Evolutionary conservation across 1,140 invertebrate genomes (phyloP).

Genomic region (Aphidius gifuensis): DNA sequence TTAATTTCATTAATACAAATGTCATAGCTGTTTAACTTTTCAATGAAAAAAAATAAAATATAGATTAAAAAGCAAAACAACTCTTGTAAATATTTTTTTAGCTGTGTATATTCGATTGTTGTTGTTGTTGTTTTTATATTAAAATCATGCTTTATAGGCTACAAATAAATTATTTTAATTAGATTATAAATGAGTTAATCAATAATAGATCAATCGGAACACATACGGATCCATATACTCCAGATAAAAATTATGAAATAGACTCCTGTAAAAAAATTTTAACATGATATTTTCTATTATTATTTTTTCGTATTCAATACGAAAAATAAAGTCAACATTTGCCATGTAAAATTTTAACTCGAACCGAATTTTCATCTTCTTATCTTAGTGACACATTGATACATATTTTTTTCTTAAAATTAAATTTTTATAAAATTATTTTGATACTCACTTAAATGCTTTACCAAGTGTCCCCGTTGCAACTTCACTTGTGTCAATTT

Average conservation of each 20-base stretch:
- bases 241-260: constrained; percentile 59
- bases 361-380: too few relatives aligned
- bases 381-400: constrained; percentile 6
- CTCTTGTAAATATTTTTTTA: too few relatives aligned
- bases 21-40: background rate
- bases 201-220: constrained; percentile 41
- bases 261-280: constrained; percentile 55
- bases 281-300: constrained; percentile 47
- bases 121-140: too few relatives aligned
- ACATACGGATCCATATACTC: constrained; percentile 58
- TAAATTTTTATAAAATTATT: background rate
- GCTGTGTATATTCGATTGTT: too few relatives aligned
- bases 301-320: constrained; percentile 42
- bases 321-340: constrained; percentile 31
- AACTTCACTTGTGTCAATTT: constrained; percentile 81
- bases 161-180: too few relatives aligned
- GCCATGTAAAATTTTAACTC: constrained; percentile 6
- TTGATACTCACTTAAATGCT: constrained; percentile 66
- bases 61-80: too few relatives aligned
- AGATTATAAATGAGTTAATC: too few relatives aligned
- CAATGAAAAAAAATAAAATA: too few relatives aligned
- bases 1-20: background rate
- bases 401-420: constrained; percentile 8
- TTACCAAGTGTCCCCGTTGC: constrained; percentile 80
- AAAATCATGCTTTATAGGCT: too few relatives aligned